Conservation (phyloP, 1,140 invertebrate genomes). For the Bilobella aurantiaca region DNA sequence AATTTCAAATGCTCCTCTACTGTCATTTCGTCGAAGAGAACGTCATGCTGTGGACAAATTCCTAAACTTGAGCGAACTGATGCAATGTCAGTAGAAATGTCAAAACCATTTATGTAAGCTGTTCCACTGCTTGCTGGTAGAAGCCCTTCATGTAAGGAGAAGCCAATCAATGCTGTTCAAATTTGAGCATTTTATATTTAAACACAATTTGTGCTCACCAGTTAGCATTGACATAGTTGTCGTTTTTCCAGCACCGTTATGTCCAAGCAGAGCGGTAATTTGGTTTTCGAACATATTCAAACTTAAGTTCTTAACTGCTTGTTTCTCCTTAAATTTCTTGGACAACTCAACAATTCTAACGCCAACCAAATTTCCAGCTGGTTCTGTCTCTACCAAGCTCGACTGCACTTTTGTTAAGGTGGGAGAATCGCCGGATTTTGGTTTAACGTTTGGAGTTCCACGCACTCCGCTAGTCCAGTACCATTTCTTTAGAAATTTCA, state of each 20-base stretch:
- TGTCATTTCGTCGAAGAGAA: constrained; percentile 50
- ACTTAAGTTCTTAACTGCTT: constrained; percentile 56
- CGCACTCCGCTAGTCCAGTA: constrained; percentile 35
- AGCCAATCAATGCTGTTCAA: constrained; percentile 29
- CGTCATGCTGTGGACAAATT: constrained; percentile 56
- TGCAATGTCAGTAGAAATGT: constrained; percentile 47
- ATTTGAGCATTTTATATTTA: no score
- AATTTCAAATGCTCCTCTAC: constrained; percentile 51
- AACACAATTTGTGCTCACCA: constrained; percentile 42
- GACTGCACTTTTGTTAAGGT: no score
- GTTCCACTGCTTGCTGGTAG: constrained; percentile 52
- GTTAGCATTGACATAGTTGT: constrained; percentile 73
- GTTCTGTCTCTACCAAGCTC: constrained; percentile 40
- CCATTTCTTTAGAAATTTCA: no score
- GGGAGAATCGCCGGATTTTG: no score
- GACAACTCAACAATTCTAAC: constrained; percentile 43
- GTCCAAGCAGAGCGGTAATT: constrained; percentile 54
- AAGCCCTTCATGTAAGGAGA: constrained; percentile 45
- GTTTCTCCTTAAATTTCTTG: constrained; percentile 44
- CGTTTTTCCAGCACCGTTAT: constrained; percentile 74
- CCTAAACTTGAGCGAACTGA: constrained; percentile 52
- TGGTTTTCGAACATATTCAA: constrained; percentile 60
- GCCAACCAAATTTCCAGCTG: constrained; percentile 39
- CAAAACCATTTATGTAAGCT: constrained; percentile 53
- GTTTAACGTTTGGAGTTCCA: constrained; percentile 37